Conservation (phyloP, 2,797 vertebrate genomes). For the Lutjanus argentimaculatus region DNA sequence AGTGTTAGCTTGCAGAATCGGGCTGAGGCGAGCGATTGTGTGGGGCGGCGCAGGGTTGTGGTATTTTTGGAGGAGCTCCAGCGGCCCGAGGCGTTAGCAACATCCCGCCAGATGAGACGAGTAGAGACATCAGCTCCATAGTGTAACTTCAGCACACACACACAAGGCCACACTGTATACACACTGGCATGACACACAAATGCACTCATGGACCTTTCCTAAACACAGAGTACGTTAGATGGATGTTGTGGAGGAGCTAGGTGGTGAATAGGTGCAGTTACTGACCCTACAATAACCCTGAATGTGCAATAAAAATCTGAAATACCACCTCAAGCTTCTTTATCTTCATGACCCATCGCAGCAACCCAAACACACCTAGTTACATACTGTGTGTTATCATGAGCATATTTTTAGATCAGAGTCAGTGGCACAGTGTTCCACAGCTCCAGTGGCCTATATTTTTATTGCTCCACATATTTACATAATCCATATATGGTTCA, state of each 20-base stretch:
- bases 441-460: slow-evolving; percentile 75
- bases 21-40: slow-evolving; percentile 51
- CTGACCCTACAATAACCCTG: slow-evolving; percentile 16
- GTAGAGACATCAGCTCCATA: slow-evolving; percentile 56
- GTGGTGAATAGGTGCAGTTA: background rate
- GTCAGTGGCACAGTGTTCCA: slow-evolving; percentile 55
- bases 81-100: slow-evolving; percentile 65
- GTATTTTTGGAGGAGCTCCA: slow-evolving; percentile 78
- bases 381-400: slow-evolving; percentile 15
- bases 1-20: slow-evolving; percentile 35
- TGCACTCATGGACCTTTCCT: slow-evolving; percentile 8
- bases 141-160: slow-evolving; percentile 45
- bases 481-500: slow-evolving; percentile 59
- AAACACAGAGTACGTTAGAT: slow-evolving; percentile 8
- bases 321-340: slow-evolving; percentile 2
- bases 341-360: background rate
- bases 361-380: slow-evolving; percentile 22
- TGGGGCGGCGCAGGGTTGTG: slow-evolving; percentile 54
- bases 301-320: slow-evolving; percentile 3
- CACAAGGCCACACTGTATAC: slow-evolving; percentile 40
- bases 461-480: slow-evolving; percentile 74
- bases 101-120: slow-evolving; percentile 76
- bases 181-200: slow-evolving; percentile 21
- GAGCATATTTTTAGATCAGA: slow-evolving; percentile 66
- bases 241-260: slow-evolving; percentile 5